Conservation (phyloP, 2,888 invertebrate genomes). For the Drepana falcataria region DNA sequence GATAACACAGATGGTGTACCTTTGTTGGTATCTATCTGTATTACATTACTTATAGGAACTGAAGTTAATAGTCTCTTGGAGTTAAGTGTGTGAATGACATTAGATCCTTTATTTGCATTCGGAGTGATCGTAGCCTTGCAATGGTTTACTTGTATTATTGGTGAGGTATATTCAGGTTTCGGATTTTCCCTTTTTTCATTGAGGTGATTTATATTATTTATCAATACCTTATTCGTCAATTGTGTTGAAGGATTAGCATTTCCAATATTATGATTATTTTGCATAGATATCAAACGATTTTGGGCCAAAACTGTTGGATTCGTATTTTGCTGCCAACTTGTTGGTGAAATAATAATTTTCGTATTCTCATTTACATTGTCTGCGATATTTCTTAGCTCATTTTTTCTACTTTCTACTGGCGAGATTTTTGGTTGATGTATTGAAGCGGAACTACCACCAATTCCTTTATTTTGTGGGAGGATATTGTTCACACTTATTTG, state of each 20-base stretch:
- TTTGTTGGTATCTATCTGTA: constrained; percentile 58
- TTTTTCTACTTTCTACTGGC: constrained; percentile 47
- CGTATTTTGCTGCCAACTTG: constrained; percentile 49
- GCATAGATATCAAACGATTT: constrained; percentile 68
- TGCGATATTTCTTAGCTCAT: constrained; percentile 37
- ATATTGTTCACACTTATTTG: constrained; percentile 72
- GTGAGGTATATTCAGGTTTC: constrained; percentile 42
- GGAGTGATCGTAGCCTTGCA: constrained; percentile 53
- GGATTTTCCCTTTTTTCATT: constrained; percentile 57
- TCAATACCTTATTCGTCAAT: constrained; percentile 56
- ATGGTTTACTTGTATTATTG: constrained; percentile 60
- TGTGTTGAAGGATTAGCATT: constrained; percentile 55
- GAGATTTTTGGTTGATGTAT: constrained; percentile 62
- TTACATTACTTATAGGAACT: constrained; percentile 46
- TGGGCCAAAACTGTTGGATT: constrained; percentile 67
- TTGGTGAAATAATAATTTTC: constrained; percentile 66
- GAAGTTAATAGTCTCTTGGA: constrained; percentile 56
- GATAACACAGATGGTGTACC: constrained; percentile 56
- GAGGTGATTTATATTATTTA: constrained; percentile 49
- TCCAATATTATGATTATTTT: constrained; percentile 52
- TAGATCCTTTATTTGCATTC: constrained; percentile 49
- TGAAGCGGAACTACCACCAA: constrained; percentile 36
- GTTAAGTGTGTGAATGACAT: constrained; percentile 62
- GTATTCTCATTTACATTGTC: constrained; percentile 50
- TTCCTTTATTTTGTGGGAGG: constrained; percentile 55